Evolutionary conservation across 2,888 invertebrate genomes (phyloP).

Genomic region (Oasisia sp.): DNA sequence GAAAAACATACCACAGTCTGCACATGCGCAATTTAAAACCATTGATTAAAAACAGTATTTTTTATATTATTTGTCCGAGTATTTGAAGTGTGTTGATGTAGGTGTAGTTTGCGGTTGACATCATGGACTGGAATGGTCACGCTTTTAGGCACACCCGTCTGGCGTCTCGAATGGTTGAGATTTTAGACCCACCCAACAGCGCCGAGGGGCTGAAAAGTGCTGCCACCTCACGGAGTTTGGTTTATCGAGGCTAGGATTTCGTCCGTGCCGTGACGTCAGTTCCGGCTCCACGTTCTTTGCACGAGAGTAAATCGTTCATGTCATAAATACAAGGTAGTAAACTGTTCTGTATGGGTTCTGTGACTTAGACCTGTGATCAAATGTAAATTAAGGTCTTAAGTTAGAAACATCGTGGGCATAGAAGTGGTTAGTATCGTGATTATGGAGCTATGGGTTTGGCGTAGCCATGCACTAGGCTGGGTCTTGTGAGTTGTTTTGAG

Average conservation of each 20-base stretch:
- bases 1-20: no score
- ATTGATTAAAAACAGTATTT: no score
- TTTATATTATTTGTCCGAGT: no score
- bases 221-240: no score
- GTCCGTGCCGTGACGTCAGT: neutral
- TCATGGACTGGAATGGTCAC: no score
- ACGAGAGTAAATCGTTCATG: conserved; percentile 19
- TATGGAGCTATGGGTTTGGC: neutral
- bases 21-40: no score
- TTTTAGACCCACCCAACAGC: no score
- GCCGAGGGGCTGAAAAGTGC: no score
- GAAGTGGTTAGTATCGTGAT: neutral
- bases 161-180: no score
- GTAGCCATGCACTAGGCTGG: neutral
- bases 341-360: neutral
- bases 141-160: no score
- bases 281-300: conserved; percentile 25
- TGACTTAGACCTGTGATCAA: neutral
- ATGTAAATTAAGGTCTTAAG: neutral
- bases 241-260: neutral
- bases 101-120: no score
- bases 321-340: neutral
- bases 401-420: neutral
- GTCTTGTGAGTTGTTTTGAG: neutral
- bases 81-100: no score